These are phyloP conservation scores for Atherinosoma microstoma DNA, from an alignment of 2,797 vertebrate genomes.

Conservation along the genomic window DNA sequence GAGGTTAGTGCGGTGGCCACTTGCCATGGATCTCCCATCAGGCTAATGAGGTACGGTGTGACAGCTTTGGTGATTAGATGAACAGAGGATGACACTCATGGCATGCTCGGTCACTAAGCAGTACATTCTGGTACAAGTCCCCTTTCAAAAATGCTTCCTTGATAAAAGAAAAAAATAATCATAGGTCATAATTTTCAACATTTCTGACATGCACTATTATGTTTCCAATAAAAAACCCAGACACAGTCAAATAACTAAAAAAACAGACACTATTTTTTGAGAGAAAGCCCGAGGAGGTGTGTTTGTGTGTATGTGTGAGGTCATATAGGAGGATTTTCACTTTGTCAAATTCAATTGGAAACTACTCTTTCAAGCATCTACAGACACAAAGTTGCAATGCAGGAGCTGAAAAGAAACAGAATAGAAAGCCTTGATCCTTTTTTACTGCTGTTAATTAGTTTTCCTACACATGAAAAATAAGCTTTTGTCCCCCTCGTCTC, in stretches of 20 bases:
- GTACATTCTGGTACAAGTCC: constrained; percentile 26
- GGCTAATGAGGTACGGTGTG: constrained; percentile 72
- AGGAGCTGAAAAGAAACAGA: constrained; percentile 46
- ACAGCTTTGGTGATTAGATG: constrained; percentile 68
- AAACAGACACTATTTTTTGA: neutral
- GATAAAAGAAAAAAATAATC: constrained; percentile 29
- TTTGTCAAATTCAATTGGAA: constrained; percentile 56
- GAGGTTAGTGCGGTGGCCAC: constrained; percentile 59
- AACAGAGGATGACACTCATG: constrained; percentile 49
- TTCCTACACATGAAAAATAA: constrained; percentile 57
- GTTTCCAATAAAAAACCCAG: constrained; percentile 20
- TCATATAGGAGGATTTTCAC: constrained; percentile 24
- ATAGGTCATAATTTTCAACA: constrained; percentile 22
- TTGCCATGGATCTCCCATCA: constrained; percentile 74
- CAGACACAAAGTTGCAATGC: constrained; percentile 34
- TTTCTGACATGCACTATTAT: constrained; percentile 19
- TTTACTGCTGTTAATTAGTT: constrained; percentile 68
- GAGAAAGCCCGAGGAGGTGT: constrained; percentile 10
- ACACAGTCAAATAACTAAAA: neutral
- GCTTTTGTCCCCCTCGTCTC: constrained; percentile 50
- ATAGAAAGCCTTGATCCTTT: constrained; percentile 64
- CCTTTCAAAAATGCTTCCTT: constrained; percentile 22
- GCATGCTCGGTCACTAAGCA: constrained; percentile 58
- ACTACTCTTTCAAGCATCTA: constrained; percentile 47
- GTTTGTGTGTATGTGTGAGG: constrained; percentile 11